phyloP scores from a whole-genome alignment of 2,113 vertebrate species.

The Charadrius vociferus region DNA sequence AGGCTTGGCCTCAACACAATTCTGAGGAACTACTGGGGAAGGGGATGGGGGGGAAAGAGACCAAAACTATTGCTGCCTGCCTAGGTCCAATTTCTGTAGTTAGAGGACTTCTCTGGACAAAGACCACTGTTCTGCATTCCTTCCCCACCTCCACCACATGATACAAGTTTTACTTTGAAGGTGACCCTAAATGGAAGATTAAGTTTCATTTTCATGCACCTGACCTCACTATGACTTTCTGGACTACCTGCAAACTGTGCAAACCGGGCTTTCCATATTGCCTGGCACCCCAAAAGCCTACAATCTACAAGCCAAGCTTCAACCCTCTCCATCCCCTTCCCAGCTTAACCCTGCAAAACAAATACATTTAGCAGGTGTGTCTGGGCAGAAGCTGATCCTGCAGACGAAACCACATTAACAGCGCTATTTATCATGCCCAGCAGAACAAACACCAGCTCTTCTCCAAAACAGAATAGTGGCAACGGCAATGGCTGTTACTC shows the following conservation, averaged over 20 bases:
- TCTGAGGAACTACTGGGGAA: neutral
- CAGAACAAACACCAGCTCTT: neutral
- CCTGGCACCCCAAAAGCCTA: neutral
- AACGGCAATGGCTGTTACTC: neutral
- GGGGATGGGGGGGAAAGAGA: fast-evolving
- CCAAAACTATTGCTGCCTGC: neutral
- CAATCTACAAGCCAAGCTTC: neutral
- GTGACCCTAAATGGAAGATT: neutral
- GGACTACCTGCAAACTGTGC: neutral
- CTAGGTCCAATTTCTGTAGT: neutral
- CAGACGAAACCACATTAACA: neutral
- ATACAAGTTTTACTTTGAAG: neutral
- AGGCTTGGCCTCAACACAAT: neutral
- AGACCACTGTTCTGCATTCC: neutral
- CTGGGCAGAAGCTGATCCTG: neutral
- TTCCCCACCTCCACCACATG: neutral
- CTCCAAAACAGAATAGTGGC: neutral
- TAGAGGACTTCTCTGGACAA: neutral
- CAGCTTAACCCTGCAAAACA: neutral
- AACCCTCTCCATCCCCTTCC: neutral
- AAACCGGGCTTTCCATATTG: neutral
- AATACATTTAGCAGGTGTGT: neutral
- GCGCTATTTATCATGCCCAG: neutral
- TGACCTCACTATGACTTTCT: neutral
- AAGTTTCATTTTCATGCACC: neutral